Base-by-base conservation (phyloP, 1,140 invertebrate species). In the Eurosta solidaginis region DNA sequence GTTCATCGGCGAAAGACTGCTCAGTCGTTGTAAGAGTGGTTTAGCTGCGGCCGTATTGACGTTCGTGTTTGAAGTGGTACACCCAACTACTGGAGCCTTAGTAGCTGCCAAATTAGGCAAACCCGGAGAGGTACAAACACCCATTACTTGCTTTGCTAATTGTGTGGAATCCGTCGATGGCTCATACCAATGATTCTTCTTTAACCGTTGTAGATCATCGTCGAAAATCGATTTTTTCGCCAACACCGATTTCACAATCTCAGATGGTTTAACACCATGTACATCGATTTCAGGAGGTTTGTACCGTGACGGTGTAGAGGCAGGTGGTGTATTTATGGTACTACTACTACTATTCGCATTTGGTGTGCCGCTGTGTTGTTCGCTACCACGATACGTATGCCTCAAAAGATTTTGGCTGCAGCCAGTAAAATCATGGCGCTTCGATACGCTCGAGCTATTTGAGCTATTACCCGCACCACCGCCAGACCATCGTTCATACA, bases 201-300 rank as follows among this genome's bases (percentile, higher is more conserved):
- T 96, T 22, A 99, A 89, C 10, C 97, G 90, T 85, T 98, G 96
- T 14, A 94, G 93, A 86, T 99, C 97, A 87, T 98, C 97, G 85
- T 99, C 97, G 87, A 98, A 98, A 12, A 98, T 96, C 74, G 95
- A 97, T 73, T 94, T 92, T 84, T 96, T 97, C 7, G 96, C 95
- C 79, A 98, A 89, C 68, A 99, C 91, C 14, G 95, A 96, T 83
- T 96, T 96, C 4, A 97, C 94, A 79, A 98, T 97, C 81, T 98
- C 97, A 1, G 96, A 98, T 1, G 96, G 96, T 84, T 97, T 93
- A 76, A 95, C 90, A 83, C 95, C 93, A 81, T 92, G 91, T 7
- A 93, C 89, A 82, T 95, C 93, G 50, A 95, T 89, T 80, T 94
- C 93, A 25, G 94, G 89, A 45, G 94, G 89, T 82, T 93, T 92